Evolutionary conservation across 2,113 vertebrate species (phyloP).

Genomic region (Macquaria australasica): DNA sequence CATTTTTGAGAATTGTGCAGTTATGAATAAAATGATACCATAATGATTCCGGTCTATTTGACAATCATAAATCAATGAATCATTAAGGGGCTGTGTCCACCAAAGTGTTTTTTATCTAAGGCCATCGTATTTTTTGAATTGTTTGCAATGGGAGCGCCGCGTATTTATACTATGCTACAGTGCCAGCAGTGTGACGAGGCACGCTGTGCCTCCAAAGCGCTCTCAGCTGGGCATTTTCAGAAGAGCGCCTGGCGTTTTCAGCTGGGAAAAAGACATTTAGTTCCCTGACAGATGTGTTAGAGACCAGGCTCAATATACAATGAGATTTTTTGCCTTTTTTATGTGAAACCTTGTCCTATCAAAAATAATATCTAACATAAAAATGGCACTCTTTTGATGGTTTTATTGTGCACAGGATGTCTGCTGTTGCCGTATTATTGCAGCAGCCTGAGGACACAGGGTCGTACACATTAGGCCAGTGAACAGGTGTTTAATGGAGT

Average conservation of each 20-base stretch:
- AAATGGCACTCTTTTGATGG: not conserved
- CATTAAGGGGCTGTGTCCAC: too few species aligned
- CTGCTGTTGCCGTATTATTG: not conserved
- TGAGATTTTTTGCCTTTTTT: not conserved
- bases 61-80: not conserved
- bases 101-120: too few species aligned
- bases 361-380: constrained; percentile 1
- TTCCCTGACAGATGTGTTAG: not conserved
- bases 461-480: constrained; percentile 49
- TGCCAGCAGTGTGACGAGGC: too few species aligned
- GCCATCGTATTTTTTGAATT: too few species aligned
- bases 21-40: not conserved
- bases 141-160: too few species aligned
- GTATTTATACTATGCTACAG: too few species aligned
- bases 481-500: constrained; percentile 81
- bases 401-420: constrained; percentile 14
- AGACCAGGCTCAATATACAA: not conserved
- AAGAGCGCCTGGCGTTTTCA: too few species aligned
- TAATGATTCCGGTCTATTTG: not conserved
- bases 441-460: constrained; percentile 62
- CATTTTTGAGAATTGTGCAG: not conserved
- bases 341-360: not conserved
- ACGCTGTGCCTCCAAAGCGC: too few species aligned
- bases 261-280: too few species aligned
- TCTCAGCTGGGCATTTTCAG: too few species aligned